Base-by-base conservation (phyloP, 2,113 vertebrate genomes). In the Plecotus auritus region DNA sequence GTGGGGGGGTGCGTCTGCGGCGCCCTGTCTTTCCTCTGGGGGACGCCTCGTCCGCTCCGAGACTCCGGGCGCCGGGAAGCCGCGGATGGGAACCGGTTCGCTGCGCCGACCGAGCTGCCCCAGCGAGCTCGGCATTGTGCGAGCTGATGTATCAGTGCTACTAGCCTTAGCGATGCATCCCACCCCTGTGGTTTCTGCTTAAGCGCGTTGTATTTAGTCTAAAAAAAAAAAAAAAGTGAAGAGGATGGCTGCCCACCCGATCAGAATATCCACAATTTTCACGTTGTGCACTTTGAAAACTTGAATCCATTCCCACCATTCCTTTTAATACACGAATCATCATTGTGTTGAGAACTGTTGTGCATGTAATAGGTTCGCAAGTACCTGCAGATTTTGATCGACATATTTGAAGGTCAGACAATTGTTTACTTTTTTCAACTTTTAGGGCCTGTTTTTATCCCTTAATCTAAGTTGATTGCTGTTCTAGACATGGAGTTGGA, bases 11-110 rank as follows among this genome's bases (percentile, higher is more conserved):
- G 59, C 37, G 82, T 78, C 67, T 94, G 95, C 84, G 89, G 93
- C 94, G 42, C 94, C 51, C 73, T 7, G 51, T 32, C 88, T 95
- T 73, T 95, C 88, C 91, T 93, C 94, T 81, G 93, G 90, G 96
- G 93, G 96, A 92, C 95, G 93, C 93, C 88, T 77, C 7, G 93
- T 89, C 83, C 83, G 66, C 94, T 40, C 85, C 0, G 45, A 95
- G 56, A 16, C 77, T 40, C 30, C 28, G 9, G 26, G 80, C 72
- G 72, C 92, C 49, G 61, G 51, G 76, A 45, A 92, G 76, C 87
- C 30, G 35, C 49, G 49, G n/a, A 17, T 42, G 93, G 74, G 61
- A 92, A 37, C 69, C 3, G 7, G 45, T 28, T 56, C 22, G 90
- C 82, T n/a, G 83, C 81, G 82, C 76, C 87, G 61, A 69, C 80